These are phyloP conservation scores for Cancer borealis DNA, from an alignment of 2,888 invertebrate species.

Conservation along the genomic window DNA sequence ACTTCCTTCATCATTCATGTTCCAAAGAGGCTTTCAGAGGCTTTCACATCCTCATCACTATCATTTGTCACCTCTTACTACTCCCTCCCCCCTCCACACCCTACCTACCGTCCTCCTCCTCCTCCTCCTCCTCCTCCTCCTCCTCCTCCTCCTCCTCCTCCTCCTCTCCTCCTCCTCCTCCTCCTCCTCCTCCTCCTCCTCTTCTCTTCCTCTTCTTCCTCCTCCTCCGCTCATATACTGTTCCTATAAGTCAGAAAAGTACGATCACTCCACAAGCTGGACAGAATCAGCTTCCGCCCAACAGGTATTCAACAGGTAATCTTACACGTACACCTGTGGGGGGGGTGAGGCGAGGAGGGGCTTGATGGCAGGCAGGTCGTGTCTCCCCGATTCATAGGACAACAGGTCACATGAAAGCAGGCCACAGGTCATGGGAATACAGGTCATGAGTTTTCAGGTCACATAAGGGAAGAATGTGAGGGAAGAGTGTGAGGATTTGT, in stretches of 20 bases:
- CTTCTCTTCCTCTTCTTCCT: not conserved
- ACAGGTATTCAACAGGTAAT: not conserved
- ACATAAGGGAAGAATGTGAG: not conserved
- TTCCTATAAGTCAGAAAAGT: not conserved
- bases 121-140: not conserved
- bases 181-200: not conserved
- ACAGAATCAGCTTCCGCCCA: not conserved
- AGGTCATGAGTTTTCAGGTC: not conserved
- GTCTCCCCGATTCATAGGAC: not conserved
- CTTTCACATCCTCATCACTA: not conserved
- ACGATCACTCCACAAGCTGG: not conserved
- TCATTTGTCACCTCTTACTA: not conserved
- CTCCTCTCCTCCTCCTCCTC: not conserved
- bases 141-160: not conserved
- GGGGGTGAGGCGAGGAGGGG: not conserved
- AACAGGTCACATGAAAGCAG: slow-evolving; percentile 15
- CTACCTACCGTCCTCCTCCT: not conserved
- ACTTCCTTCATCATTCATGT: no score
- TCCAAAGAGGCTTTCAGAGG: no score
- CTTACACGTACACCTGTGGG: not conserved
- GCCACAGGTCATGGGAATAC: not conserved
- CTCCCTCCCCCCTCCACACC: not conserved
- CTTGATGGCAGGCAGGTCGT: not conserved
- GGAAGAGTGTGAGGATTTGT: not conserved
- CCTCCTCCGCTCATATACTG: not conserved